Conservation (phyloP, 2,797 vertebrate species). For the Forpus xanthops region DNA sequence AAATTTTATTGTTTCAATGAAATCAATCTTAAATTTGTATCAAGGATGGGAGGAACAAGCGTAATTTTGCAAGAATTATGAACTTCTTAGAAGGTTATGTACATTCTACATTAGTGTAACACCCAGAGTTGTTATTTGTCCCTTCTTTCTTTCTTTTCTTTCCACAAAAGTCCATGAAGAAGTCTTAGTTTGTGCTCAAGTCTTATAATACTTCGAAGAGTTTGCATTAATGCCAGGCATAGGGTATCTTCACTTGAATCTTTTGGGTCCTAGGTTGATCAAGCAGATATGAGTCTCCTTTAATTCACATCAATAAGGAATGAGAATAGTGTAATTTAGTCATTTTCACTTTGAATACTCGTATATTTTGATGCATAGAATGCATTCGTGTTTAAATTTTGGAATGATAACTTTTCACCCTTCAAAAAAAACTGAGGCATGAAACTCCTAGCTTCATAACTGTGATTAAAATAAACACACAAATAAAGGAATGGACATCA, state of each 20-base stretch:
- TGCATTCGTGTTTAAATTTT: neutral
- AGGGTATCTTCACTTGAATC: neutral
- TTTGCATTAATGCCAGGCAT: neutral
- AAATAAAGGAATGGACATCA: neutral
- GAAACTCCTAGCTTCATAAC: neutral
- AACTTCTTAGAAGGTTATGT: neutral
- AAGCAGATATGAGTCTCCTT: neutral
- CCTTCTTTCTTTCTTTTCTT: neutral
- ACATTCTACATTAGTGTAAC: neutral
- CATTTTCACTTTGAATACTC: neutral
- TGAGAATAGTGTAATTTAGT: neutral
- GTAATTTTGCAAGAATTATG: neutral
- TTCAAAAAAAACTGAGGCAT: neutral
- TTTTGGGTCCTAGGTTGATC: neutral
- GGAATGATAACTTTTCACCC: neutral
- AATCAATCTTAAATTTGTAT: neutral
- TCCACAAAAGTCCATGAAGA: neutral
- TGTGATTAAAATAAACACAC: neutral
- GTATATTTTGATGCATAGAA: neutral
- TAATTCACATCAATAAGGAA: neutral
- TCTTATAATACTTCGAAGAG: neutral
- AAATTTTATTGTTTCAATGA: neutral
- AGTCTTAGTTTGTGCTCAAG: neutral
- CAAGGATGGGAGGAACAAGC: neutral
- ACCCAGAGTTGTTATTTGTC: rapidly evolving